phyloP scores from a whole-genome alignment of 2,113 vertebrate genomes.

The Zingel zingel region DNA sequence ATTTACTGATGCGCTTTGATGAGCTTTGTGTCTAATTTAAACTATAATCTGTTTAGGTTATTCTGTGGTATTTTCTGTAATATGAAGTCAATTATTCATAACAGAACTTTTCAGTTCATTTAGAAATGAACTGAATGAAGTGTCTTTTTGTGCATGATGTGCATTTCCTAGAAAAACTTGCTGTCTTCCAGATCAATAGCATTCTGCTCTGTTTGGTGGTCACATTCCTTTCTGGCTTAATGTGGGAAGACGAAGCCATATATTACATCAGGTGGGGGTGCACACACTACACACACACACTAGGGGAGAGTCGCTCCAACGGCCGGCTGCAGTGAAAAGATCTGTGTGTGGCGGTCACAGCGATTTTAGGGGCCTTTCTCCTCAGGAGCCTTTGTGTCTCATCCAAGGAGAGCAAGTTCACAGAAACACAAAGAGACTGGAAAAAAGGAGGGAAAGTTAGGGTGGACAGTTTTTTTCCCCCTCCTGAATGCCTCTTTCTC shows the following conservation, averaged over 20 bases:
- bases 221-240: conserved; percentile 43
- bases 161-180: conserved; percentile 9
- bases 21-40: background rate
- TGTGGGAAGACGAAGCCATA: conserved; percentile 51
- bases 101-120: background rate
- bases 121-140: background rate
- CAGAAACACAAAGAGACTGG: conserved; percentile 72
- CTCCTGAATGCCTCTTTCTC: conserved; percentile 54
- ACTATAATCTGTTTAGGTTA: background rate
- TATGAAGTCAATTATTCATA: background rate
- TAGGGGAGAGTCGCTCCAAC: conserved; percentile 50
- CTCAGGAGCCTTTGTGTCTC: conserved; percentile 76
- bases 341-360: conserved; percentile 70
- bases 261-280: conserved; percentile 49
- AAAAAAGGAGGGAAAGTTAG: conserved; percentile 75
- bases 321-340: conserved; percentile 56
- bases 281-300: conserved; percentile 31
- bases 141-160: background rate
- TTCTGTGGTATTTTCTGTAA: background rate
- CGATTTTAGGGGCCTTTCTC: conserved; percentile 70
- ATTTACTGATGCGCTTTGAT: background rate
- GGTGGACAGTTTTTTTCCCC: conserved; percentile 40
- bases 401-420: conserved; percentile 79
- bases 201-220: conserved; percentile 39
- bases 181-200: conserved; percentile 32